These are phyloP conservation scores for Pygmarrhopalites habei DNA, from an alignment of 1,140 invertebrate genomes.

Conservation along the genomic window DNA sequence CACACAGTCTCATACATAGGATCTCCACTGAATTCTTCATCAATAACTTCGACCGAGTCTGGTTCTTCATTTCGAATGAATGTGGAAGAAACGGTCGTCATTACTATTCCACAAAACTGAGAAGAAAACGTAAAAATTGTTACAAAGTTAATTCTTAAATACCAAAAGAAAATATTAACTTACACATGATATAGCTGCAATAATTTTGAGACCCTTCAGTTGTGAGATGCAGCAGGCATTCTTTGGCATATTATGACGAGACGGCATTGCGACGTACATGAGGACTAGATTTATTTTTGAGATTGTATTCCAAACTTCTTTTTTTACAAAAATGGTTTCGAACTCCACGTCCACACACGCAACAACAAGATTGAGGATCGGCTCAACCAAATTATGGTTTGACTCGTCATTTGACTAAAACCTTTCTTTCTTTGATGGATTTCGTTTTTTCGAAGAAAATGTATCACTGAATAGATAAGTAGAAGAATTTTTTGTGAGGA, in stretches of 20 bases:
- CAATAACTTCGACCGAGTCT: background rate
- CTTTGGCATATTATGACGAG: background rate
- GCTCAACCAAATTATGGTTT: too few relatives aligned
- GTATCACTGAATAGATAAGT: too few relatives aligned
- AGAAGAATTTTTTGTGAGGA: too few relatives aligned
- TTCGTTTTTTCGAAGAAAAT: too few relatives aligned
- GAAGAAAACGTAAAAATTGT: background rate
- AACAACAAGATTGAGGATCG: too few relatives aligned
- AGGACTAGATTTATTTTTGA: too few relatives aligned
- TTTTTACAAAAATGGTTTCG: too few relatives aligned
- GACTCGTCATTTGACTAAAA: too few relatives aligned
- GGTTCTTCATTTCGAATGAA: background rate
- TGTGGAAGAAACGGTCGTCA: slow-evolving; percentile 11
- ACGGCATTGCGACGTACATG: too few relatives aligned
- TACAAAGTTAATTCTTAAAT: background rate
- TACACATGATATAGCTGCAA: slow-evolving; percentile 20
- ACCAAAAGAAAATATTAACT: background rate
- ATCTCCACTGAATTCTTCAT: slow-evolving; percentile 12
- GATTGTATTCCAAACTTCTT: too few relatives aligned
- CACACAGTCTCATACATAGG: slow-evolving; percentile 4
- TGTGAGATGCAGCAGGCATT: slow-evolving; percentile 21
- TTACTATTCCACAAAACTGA: slow-evolving; percentile 15
- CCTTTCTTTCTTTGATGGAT: too few relatives aligned
- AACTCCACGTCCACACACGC: too few relatives aligned
- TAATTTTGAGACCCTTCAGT: slow-evolving; percentile 21